These are phyloP conservation scores for Zaprionus capensis DNA, from an alignment of 1,140 invertebrate species.

Conservation along the genomic window DNA sequence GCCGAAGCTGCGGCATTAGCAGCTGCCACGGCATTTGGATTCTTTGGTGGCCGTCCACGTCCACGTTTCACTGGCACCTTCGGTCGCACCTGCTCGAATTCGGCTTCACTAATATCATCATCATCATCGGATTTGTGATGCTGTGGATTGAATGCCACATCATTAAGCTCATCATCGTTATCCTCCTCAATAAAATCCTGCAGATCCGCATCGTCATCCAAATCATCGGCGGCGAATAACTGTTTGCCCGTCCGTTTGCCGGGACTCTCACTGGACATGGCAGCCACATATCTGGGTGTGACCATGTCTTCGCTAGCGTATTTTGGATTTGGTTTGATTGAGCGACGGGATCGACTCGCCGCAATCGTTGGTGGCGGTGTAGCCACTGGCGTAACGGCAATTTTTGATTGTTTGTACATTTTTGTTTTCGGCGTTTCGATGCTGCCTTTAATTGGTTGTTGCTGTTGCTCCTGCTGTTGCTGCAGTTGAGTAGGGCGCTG, in stretches of 20 bases:
- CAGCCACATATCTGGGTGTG: conserved; percentile 70
- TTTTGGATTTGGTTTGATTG: conserved; percentile 84
- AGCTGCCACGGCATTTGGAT: conserved; percentile 15
- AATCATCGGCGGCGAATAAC: conserved; percentile 52
- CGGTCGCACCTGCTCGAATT: conserved; percentile 56
- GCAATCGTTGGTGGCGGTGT: conserved; percentile 75
- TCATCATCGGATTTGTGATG: conserved; percentile 74
- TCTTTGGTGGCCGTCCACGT: conserved; percentile 71
- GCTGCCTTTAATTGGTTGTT: background rate
- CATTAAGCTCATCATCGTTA: conserved; percentile 58
- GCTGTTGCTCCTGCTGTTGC: background rate
- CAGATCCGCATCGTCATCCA: conserved; percentile 56
- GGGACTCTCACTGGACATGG: conserved; percentile 20
- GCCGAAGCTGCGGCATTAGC: conserved; percentile 2
- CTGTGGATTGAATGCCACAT: conserved; percentile 70
- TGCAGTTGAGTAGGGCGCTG: background rate
- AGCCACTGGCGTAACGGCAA: conserved; percentile 10
- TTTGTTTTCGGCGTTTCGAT: conserved; percentile 35
- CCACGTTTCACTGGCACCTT: conserved; percentile 62
- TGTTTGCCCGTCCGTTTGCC: conserved; percentile 40
- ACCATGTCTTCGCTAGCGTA: conserved; percentile 80
- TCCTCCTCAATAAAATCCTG: conserved; percentile 44
- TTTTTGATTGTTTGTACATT: conserved; percentile 58
- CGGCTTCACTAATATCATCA: conserved; percentile 63
- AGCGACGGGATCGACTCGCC: conserved; percentile 72